These are phyloP conservation scores for Trachymyrmex septentrionalis DNA, from an alignment of 1,140 invertebrate species.

Conservation along the genomic window DNA sequence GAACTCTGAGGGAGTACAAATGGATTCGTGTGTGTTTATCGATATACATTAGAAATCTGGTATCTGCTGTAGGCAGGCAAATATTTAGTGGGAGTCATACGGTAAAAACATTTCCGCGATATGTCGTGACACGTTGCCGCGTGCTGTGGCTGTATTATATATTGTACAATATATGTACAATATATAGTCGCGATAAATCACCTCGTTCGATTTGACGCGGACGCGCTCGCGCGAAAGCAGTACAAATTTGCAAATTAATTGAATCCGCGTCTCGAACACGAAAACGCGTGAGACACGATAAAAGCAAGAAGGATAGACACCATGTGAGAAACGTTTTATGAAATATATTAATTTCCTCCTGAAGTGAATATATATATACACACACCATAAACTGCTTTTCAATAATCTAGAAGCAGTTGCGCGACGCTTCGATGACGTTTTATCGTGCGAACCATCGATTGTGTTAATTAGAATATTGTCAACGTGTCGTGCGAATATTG, in stretches of 20 bases:
- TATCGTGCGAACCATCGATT: conserved; percentile 4
- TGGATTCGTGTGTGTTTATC: conserved; percentile 6
- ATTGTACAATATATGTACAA: background rate
- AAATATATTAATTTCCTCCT: background rate
- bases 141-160: background rate
- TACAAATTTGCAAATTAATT: conserved; percentile 52
- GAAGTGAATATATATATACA: no score
- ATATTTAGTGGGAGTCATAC: conserved; percentile 50
- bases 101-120: conserved; percentile 60
- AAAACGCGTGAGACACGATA: background rate
- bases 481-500: background rate
- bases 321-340: no score
- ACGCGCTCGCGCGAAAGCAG: background rate
- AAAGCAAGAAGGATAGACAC: background rate
- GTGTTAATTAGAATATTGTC: conserved; percentile 8
- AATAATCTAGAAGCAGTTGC: background rate
- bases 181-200: conserved; percentile 62
- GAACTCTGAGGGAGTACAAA: conserved; percentile 71
- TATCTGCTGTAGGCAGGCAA: conserved; percentile 24
- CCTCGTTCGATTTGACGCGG: background rate
- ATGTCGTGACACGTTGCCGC: conserved; percentile 1
- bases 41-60: conserved; percentile 46
- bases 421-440: background rate
- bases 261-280: background rate
- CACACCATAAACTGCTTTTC: background rate